A percentile compares a stretch with the other conserved stretches of the same genome.
Conservation (phyloP, 2,797 vertebrate genomes). For the Taenioides sp. region DNA sequence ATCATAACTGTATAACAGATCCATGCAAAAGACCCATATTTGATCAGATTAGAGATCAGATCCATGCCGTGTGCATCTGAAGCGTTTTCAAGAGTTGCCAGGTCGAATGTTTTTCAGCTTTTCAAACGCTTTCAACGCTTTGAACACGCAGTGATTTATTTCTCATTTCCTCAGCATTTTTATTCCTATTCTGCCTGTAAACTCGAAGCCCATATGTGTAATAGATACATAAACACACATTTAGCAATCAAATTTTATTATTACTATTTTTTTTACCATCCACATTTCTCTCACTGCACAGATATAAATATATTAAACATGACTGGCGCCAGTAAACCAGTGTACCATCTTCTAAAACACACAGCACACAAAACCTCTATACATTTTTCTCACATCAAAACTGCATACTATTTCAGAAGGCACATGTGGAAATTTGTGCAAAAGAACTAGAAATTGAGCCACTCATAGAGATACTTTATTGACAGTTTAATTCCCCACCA, state of each 20-base stretch:
- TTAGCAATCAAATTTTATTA: slow-evolving; percentile 28
- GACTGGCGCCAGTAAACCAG: slow-evolving; percentile 5
- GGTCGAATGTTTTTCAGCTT: not conserved
- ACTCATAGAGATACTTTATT: slow-evolving; percentile 15
- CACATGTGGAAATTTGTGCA: slow-evolving; percentile 18
- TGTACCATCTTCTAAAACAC: slow-evolving; percentile 46
- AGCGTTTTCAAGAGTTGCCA: not conserved
- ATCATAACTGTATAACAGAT: no score
- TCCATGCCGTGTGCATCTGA: not conserved
- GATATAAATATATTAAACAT: slow-evolving; percentile 42
- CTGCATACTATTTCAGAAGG: slow-evolving; percentile 14
- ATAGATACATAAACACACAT: not conserved
- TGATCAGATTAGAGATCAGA: no score
- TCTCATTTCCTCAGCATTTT: no score
- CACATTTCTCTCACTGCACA: slow-evolving; percentile 19
- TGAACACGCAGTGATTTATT: no score
- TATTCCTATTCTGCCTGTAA: not conserved
- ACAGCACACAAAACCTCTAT: slow-evolving; percentile 17
- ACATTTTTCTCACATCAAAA: slow-evolving; percentile 8
- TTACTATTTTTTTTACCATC: slow-evolving; percentile 25
- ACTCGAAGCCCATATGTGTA: not conserved
- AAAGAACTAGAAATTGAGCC: slow-evolving; percentile 9
- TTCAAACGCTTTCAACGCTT: not conserved
- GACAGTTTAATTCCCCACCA: not conserved
- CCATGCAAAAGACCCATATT: no score